phyloP scores from a whole-genome alignment of 2,797 vertebrate genomes.

The Hyperoplus lanceolatus region DNA sequence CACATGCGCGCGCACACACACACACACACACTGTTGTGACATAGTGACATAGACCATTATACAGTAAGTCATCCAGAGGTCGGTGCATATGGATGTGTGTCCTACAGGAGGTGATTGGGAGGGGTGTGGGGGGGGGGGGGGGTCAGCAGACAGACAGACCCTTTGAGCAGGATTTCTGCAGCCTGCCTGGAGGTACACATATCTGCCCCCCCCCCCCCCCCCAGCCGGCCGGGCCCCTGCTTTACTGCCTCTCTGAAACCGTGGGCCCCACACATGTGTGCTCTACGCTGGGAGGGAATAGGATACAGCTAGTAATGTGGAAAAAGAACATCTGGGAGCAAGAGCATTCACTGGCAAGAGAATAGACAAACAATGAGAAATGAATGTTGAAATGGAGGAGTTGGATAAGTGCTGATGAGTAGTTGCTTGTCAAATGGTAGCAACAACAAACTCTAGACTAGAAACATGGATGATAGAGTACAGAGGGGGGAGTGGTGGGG shows the following conservation, averaged over 20 bases:
- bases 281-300: conserved; percentile 2
- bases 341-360: not conserved
- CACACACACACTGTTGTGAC: conserved; percentile 27
- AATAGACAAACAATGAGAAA: not conserved
- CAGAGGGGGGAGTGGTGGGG: not conserved
- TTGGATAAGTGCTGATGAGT: conserved; percentile 8
- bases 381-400: conserved; percentile 13
- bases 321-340: conserved; percentile 35
- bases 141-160: conserved; percentile 34
- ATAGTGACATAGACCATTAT: conserved; percentile 6
- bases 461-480: conserved; percentile 8
- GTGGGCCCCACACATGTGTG: conserved; percentile 25
- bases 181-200: conserved; percentile 44
- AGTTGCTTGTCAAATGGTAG: not conserved
- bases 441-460: not conserved
- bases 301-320: conserved; percentile 2
- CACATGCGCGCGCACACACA: not conserved
- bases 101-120: not conserved
- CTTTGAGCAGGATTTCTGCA: conserved; percentile 39
- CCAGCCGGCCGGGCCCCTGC: conserved; percentile 16
- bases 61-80: conserved; percentile 34
- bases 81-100: conserved; percentile 21
- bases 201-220: conserved; percentile 22
- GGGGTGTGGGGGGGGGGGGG: not conserved
- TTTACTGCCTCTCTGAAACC: conserved; percentile 17